Percentiles rank a stretch among this genome's conserved stretches.
These are phyloP conservation scores for Excalfactoria chinensis DNA, from an alignment of 2,113 vertebrate genomes.

Conservation along the genomic window DNA sequence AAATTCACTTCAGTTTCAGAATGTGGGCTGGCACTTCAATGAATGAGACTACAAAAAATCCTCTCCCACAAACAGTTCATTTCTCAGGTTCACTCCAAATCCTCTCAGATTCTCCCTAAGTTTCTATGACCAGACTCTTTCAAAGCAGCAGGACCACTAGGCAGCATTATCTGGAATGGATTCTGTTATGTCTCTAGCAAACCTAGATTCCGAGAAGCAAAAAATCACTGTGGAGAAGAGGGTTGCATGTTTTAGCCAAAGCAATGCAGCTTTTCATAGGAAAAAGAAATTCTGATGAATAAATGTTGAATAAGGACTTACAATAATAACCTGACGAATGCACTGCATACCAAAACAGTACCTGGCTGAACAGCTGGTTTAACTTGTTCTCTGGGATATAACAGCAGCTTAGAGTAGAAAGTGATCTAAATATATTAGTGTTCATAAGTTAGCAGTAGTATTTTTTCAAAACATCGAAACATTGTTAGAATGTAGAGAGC, in stretches of 20 bases:
- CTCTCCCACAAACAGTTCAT: background rate
- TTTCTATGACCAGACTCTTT: background rate
- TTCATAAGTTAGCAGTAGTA: slow-evolving; percentile 10
- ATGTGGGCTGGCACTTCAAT: background rate
- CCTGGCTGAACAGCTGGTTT: slow-evolving; percentile 46
- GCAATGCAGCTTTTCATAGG: background rate
- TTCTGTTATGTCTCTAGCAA: background rate
- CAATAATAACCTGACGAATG: background rate
- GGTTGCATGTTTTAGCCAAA: background rate
- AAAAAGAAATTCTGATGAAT: background rate
- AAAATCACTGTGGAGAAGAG: background rate
- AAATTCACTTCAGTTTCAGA: background rate
- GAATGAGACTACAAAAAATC: background rate
- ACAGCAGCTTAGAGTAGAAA: slow-evolving; percentile 18
- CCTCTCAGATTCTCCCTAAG: background rate
- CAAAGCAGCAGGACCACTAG: background rate
- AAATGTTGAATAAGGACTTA: background rate
- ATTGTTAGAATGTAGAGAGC: slow-evolving; percentile 16
- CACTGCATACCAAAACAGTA: background rate
- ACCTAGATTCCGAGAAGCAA: rapidly evolving
- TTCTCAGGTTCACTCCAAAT: background rate
- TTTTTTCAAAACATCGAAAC: slow-evolving; percentile 45
- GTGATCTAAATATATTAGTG: slow-evolving; percentile 23
- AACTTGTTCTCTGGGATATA: slow-evolving; percentile 17
- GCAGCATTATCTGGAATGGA: background rate